Evolutionary conservation across 2,113 vertebrate genomes (phyloP).

Genomic region (Chrysemys picta): DNA sequence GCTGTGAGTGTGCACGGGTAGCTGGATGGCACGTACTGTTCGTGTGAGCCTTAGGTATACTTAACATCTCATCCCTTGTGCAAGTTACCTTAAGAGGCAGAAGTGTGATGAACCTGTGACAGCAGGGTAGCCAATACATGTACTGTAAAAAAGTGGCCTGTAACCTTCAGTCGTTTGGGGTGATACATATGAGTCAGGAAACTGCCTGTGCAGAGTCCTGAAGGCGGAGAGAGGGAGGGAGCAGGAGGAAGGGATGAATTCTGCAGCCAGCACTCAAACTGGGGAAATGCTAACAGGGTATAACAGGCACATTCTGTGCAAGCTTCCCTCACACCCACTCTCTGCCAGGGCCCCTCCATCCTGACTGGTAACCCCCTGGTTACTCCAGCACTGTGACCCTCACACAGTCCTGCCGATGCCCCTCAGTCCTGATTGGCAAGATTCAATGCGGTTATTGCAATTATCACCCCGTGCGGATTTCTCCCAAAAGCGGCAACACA

Average conservation of each 20-base stretch:
- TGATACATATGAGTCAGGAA: neutral
- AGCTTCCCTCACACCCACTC: fast-evolving
- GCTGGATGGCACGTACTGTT: neutral
- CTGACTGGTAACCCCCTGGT: neutral
- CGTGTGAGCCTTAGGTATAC: neutral
- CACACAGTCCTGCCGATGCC: neutral
- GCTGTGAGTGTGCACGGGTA: neutral
- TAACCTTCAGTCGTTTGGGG: neutral
- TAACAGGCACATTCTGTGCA: neutral
- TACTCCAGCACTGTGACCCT: neutral
- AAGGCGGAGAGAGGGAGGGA: neutral
- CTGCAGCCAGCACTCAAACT: neutral
- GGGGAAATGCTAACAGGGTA: neutral
- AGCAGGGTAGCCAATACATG: neutral
- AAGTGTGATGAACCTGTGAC: neutral
- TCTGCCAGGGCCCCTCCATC: fast-evolving
- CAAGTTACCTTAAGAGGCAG: neutral
- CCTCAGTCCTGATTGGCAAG: fast-evolving
- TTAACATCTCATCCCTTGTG: neutral
- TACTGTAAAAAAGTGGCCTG: neutral
- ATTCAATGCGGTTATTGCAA: fast-evolving
- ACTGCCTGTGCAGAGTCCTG: neutral
- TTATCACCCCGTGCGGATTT: neutral
- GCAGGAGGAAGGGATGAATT: neutral
- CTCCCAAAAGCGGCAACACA: fast-evolving